Evolutionary conservation across 2,888 invertebrate species (phyloP).

Genomic region (Acrocyrtus sp.): DNA sequence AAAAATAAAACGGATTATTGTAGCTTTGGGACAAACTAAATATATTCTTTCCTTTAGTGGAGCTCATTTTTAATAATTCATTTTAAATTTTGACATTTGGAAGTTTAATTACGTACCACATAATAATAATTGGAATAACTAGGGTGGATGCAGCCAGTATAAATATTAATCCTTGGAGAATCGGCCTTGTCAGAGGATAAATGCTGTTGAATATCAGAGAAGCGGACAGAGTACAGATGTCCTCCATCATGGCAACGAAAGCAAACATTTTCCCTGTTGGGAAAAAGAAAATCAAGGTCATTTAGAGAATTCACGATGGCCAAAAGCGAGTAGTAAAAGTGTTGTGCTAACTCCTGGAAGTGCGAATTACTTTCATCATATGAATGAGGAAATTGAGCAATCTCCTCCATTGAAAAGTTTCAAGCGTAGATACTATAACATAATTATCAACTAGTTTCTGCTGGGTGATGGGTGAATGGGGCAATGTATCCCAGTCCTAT

Average conservation of each 20-base stretch:
- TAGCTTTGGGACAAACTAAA: no score
- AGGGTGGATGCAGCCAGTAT: slow-evolving; percentile 64
- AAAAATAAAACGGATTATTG: no score
- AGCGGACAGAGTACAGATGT: slow-evolving; percentile 66
- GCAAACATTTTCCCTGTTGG: slow-evolving; percentile 67
- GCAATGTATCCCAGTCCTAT: no score
- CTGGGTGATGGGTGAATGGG: no score
- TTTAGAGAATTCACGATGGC: background rate
- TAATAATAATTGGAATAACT: slow-evolving; percentile 64
- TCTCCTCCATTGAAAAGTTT: background rate
- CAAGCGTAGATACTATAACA: no score
- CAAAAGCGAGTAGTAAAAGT: background rate
- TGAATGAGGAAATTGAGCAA: background rate
- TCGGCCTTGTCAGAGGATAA: slow-evolving; percentile 65
- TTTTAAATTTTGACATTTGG: no score
- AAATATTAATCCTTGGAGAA: slow-evolving; percentile 66
- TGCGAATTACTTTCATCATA: background rate
- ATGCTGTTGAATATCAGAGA: slow-evolving; percentile 67
- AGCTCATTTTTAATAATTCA: no score
- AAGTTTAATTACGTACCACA: slow-evolving; percentile 64
- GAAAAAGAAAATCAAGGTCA: slow-evolving; percentile 40
- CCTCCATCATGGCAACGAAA: slow-evolving; percentile 67
- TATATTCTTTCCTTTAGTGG: no score
- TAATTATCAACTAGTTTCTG: no score
- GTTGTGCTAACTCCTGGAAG: background rate